Evolutionary conservation across 2,888 invertebrate species (phyloP), one percentile per base, ranked within the genome.

Genomic region (Chymomyza amoena): DNA sequence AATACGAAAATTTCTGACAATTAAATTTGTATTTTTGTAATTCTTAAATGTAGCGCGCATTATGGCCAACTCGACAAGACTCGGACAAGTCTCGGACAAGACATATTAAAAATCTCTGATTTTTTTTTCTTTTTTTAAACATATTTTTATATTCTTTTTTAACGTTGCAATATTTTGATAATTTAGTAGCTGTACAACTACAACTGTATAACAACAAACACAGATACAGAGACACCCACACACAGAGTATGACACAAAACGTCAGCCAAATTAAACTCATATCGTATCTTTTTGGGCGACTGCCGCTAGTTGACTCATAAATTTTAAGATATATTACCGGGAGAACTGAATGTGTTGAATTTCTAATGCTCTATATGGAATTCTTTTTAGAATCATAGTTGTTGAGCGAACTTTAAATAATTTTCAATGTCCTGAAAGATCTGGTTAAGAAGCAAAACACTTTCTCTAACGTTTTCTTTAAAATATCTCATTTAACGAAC

Each of bases 121-220:
- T 45, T 45, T 45, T 10, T 13, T 45, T 13, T 45, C 13, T 45
- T 18, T 54, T 54, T 54, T 54, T 52, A 15, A 9, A 18, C 4
- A 3, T n/a, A 2, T 57, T 57, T 9, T 64, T 81, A 76, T 81
- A 81, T 81, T 7, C 32, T 32, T 7, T 32, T 32, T 32, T 32
- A 81, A 59, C 68, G 63, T 56, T 85, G 88, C 84, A 83, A 83
- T 83, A 83, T 83, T 87, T 78, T 83, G 67, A 78, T 80, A 80
- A 83, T 87, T 85, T 78, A 75, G 84, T 74, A 59, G 78, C 75
- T 67, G 45, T 59, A 66, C 1, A 54, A 10, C 20, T 18, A n/a
- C 15, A n/a, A 6, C 54, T 7, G 28, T 6, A 25, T 32, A 32
- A 32, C 7, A 32, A 7, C 32, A 32, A 6, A 32, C 2, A 32